Base-by-base conservation (phyloP, 2,888 invertebrate species). In the Thera obeliscata region DNA sequence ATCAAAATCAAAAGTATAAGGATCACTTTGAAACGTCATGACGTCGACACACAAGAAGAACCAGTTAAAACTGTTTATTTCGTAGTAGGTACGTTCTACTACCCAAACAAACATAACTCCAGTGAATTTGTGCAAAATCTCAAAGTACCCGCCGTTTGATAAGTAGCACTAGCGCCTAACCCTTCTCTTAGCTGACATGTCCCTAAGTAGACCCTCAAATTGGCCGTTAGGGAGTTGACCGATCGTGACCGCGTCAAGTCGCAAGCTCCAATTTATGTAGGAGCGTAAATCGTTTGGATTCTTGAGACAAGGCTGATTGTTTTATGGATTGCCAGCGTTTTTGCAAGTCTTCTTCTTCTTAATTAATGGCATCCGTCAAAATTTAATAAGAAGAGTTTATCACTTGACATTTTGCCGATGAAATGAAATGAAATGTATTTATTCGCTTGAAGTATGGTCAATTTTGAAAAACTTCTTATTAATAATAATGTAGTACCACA, bases 181-280 rank as follows among this genome's bases (percentile, higher is more conserved):
- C 82, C 83, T 83, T 79, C 78, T 83, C 83, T 78, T 71, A 70
- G 74, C 76, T 81, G 83, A 81, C 83, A 78, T 70, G 71, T 68
- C 73, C 67, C 69, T 75, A 74, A 74, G 71, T 71, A 69, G 77
- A 38, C 74, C 74, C 70, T 74, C 71, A 79, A 83, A 83, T 84
- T 81, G 80, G 76, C 73, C 83, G 76, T 78, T 78, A 70, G 82
- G 79, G 83, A 79, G 71, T 68, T 73, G 76, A 74, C 76, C 73
- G 76, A 74, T 72, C 74, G 69, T 63, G 72, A 36, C 57, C 48
- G 65, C 38, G 59, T 64, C 56, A 60, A 66, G 64, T 61, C 48
- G 63, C 58, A 11, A 64, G 64, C 61, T 64, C 38, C n/a, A 64
- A 68, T 64, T 67, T 67, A 70, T 56, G 59, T 66, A 61, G n/a